Evolutionary conservation across 2,888 invertebrate genomes (phyloP), one percentile per base, ranked within the genome.

Genomic region (Drosophila phalerata): DNA sequence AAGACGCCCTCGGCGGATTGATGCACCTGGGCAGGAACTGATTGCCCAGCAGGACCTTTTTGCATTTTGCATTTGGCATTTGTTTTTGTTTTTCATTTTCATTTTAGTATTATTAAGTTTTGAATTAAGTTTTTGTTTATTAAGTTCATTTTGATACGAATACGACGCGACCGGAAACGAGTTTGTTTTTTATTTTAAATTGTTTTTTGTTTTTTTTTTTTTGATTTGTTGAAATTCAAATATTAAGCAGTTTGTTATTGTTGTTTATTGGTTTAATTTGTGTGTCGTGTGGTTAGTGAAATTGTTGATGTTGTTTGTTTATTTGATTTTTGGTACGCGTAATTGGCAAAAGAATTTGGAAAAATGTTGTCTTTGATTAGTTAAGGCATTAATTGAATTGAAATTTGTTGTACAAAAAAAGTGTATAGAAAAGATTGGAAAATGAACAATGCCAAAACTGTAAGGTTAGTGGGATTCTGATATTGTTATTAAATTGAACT

Each of bases 21-120:
- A 90, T 97, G 95, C 76, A 98, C 97, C 92, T 97, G 97, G 78
- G 97, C 97, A 68, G 97, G 97, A 86, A 98, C 96, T 73, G 97
- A 96, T 93, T 97, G 97, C 90, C 97, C 97, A 92, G 97, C 97
- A 85, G 98, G 98, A 94, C 97, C 98, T 98, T 79, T 69, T 30
- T 22, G 38, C 64, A 48, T 15, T 34, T 11, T 28, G 53, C 30
- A 32, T n/a, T 63, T 75, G 71, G 47, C 62, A 62, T 57, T 51
- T 63, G 28, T 40, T 67, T 56, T 51, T 30, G 58, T 64, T 64
- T 66, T 15, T 45, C 25, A 43, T 64, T 32, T 73, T 34, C 40
- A 25, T 49, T 67, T 72, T 53, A 65, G 52, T 66, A 64, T 67
- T 66, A 62, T 68, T 69, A 49, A 45, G 13, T 60, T 56, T 71